A percentile compares a stretch with the other conserved stretches of the same genome.
Evolutionary conservation across 2,888 invertebrate genomes (phyloP).

Genomic region (Acholoe squamosa): DNA sequence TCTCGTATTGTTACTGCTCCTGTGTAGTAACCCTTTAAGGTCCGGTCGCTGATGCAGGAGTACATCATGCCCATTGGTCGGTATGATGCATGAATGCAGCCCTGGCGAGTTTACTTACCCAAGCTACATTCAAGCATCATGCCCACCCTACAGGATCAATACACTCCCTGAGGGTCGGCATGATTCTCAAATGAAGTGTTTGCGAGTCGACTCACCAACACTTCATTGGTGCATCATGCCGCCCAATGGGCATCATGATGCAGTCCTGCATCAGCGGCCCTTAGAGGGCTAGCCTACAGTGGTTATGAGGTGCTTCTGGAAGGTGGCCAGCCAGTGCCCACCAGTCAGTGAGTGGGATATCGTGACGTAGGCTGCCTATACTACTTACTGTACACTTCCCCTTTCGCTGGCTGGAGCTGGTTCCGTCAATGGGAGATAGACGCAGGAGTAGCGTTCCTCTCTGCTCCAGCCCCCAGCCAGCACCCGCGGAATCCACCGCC

Average conservation of each 20-base stretch:
- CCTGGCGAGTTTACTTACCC: too few species aligned
- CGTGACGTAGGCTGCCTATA: background rate
- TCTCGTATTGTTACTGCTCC: constrained; percentile 5
- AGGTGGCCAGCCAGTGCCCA: constrained; percentile 2
- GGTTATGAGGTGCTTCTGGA: background rate
- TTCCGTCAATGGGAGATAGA: constrained; percentile 3
- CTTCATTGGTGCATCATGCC: too few species aligned
- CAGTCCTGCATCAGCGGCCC: too few species aligned
- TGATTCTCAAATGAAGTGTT: too few species aligned
- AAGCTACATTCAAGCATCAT: too few species aligned
- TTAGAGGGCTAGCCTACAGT: background rate
- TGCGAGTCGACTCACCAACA: too few species aligned
- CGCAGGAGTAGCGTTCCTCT: constrained; percentile 6
- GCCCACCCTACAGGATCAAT: too few species aligned
- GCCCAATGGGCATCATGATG: too few species aligned
- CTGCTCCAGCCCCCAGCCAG: background rate
- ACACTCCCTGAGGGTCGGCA: too few species aligned
- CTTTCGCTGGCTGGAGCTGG: background rate
- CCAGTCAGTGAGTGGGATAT: background rate
- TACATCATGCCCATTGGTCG: too few species aligned
- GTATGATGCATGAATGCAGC: too few species aligned
- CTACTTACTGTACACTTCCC: background rate
- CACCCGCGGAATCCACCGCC: constrained; percentile 12
- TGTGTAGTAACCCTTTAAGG: background rate
- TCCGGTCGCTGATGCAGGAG: too few species aligned